Evolutionary conservation across 2,113 vertebrate species (phyloP).

Genomic region (Phalacrocorax aristotelis): DNA sequence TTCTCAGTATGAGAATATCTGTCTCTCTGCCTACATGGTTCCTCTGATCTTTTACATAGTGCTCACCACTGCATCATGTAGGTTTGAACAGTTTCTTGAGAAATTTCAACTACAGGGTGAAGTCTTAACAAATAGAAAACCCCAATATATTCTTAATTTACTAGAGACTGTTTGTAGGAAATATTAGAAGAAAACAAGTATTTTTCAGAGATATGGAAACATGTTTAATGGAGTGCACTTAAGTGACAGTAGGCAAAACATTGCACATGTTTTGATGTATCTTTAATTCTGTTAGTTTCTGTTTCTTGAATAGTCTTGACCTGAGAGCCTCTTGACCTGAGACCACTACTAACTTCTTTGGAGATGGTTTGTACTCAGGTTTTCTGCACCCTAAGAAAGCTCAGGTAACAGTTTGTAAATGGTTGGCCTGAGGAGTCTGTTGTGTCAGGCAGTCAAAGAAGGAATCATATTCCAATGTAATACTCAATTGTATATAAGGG

Average conservation of each 20-base stretch:
- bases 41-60: background rate
- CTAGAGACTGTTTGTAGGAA: background rate
- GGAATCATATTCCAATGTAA: background rate
- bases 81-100: background rate
- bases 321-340: background rate
- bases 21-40: background rate
- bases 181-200: background rate
- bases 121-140: background rate
- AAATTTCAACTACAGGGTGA: background rate
- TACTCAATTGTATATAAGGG: background rate
- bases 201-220: background rate
- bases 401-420: background rate
- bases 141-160: background rate
- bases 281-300: background rate
- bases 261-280: background rate
- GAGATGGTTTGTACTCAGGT: background rate
- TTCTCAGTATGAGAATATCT: background rate
- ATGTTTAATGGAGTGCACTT: background rate
- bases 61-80: background rate
- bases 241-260: background rate
- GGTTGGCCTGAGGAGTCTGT: background rate
- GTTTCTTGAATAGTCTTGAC: background rate
- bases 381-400: background rate
- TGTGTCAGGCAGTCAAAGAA: background rate
- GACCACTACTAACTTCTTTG: background rate